Evolutionary conservation across 1,140 invertebrate genomes (phyloP), one percentile per base, ranked within the genome.

Genomic region (Chrysopa pallens): DNA sequence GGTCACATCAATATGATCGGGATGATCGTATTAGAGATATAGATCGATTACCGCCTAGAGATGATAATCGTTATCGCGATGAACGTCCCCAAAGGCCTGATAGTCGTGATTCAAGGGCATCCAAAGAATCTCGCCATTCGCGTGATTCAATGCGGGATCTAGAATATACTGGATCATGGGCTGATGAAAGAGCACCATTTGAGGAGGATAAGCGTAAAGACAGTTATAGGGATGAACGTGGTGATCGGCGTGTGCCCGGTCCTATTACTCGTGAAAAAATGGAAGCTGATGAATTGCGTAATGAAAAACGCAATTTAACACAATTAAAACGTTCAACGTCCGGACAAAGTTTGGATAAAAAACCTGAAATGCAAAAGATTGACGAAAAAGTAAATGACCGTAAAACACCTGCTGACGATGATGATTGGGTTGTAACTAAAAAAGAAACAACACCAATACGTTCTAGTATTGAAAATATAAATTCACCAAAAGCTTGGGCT

Each of bases 241-340:
- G 61, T 38, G 50, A 60, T 6, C 56, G 64, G 29, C 55, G 63
- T n/a, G 66, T 70, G 6, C 70, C 72, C 1, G 71, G 71, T 17
- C 73, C 73, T 1, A 70, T 76, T 4, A 76, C 72, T 2, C 66
- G 70, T 42, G 73, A 76, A 38, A 73, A 73, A 47, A 57, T 76
- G 1, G 73, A 73, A 50, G 72, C 73, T 4, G 70, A 73, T 12
- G 73, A 76, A 48, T 49, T 67, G 12, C 64, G 64, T 37, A 60
- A 51, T 8, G 71, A 73, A 39, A 74, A 72, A 49, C 61, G 70
- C 11, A 66, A 60, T 45, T 48, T 73, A 14, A 72, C 65, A 6
- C 63, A 68, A 44, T 48, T 73, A 28, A 73, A 72, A 44, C 61
- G 68, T 14, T 58, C 31, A 12, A 11, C 31, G 2, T 33, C n/a